Evolutionary conservation across 2,113 vertebrate genomes (phyloP).

Genomic region (Pogona vitticeps): DNA sequence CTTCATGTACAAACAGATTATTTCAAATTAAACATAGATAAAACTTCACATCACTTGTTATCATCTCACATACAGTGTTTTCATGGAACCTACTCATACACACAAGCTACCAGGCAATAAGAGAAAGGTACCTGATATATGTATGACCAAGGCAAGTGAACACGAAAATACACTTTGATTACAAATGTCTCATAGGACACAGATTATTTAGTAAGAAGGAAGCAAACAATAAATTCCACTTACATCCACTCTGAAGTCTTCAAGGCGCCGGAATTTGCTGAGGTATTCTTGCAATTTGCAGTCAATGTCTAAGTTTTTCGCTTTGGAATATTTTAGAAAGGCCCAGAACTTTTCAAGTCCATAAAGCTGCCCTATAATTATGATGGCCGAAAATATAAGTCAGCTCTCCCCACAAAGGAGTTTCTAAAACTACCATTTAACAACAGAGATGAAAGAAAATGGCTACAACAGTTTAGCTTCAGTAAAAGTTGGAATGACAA

Average conservation of each 20-base stretch:
- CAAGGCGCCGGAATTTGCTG: constrained; percentile 94
- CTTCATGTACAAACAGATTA: no score
- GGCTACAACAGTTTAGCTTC: neutral
- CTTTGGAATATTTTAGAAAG: constrained; percentile 98
- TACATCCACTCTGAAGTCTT: constrained; percentile 98
- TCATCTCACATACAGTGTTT: neutral
- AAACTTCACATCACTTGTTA: neutral
- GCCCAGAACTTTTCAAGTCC: constrained; percentile 99
- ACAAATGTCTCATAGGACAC: neutral
- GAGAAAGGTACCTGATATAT: neutral
- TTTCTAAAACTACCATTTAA: neutral
- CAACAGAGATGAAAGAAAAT: no score
- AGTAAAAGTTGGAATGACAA: neutral
- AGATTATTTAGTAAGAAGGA: neutral
- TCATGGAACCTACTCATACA: neutral
- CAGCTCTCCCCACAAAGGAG: neutral
- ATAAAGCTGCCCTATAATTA: constrained; percentile 89
- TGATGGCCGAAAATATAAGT: neutral
- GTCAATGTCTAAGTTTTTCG: constrained; percentile 94
- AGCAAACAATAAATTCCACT: constrained; percentile 64
- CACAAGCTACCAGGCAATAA: neutral
- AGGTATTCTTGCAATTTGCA: constrained; percentile 93
- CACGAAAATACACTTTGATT: neutral
- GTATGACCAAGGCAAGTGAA: neutral
- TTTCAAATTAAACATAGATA: neutral